Conservation (phyloP, 1,140 invertebrate genomes). For the Leptopilina clavipes region DNA sequence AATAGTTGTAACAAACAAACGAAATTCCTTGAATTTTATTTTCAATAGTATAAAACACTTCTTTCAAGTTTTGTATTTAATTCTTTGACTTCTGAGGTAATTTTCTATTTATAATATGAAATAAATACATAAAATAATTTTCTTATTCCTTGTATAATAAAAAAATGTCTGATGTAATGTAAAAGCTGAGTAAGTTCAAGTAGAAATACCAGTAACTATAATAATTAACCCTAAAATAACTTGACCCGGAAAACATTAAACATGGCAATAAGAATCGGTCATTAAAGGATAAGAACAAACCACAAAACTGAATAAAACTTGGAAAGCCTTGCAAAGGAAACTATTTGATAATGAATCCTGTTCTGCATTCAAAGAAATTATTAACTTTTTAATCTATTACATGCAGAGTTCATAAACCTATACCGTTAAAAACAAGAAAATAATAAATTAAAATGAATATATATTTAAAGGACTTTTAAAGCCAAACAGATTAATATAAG, state of each 20-base stretch:
- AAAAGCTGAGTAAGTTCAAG: background rate
- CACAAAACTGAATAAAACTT: conserved; percentile 16
- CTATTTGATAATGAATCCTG: background rate
- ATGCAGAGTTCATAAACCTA: background rate
- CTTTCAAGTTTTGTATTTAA: no score
- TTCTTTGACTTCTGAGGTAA: no score
- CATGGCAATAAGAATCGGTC: background rate
- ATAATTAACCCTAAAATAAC: background rate
- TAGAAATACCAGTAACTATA: background rate
- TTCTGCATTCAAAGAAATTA: no score
- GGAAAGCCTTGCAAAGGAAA: background rate
- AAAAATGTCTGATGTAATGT: no score
- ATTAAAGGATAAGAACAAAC: conserved; percentile 11
- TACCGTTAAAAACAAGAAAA: background rate
- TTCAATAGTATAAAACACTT: no score
- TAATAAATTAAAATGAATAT: background rate
- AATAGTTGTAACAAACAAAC: background rate
- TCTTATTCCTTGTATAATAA: no score
- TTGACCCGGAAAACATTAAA: background rate
- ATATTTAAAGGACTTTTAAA: no score
- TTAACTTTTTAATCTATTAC: background rate
- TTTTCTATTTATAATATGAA: no score
- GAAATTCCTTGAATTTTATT: background rate
- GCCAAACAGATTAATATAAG: no score
- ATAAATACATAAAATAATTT: no score